Percentiles rank a stretch among this genome's conserved stretches.
These are phyloP conservation scores for Epinotia ramella DNA, from an alignment of 2,888 invertebrate genomes.

Conservation along the genomic window DNA sequence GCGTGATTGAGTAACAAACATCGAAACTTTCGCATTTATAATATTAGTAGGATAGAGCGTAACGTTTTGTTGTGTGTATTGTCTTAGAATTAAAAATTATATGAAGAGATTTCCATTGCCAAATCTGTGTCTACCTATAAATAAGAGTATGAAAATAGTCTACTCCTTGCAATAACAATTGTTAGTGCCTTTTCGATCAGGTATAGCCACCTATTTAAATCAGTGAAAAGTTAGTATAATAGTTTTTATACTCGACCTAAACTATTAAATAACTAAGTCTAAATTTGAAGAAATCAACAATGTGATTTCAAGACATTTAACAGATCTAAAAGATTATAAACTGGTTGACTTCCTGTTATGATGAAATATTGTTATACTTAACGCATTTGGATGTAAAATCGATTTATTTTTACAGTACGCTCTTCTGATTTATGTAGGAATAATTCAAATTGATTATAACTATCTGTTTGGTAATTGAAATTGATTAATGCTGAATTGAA, in stretches of 20 bases:
- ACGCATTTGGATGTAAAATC: constrained; percentile 16
- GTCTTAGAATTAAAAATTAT: no score
- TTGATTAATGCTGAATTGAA: background rate
- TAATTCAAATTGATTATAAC: constrained; percentile 9
- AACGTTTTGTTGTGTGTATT: no score
- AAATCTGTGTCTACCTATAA: no score
- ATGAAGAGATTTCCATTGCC: no score
- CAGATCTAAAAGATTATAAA: constrained; percentile 18
- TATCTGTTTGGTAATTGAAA: constrained; percentile 5
- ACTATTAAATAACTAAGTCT: background rate
- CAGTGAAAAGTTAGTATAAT: background rate
- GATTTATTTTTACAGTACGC: constrained; percentile 16
- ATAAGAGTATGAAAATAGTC: no score
- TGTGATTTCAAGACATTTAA: background rate
- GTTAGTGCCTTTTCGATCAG: no score
- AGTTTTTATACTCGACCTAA: constrained; percentile 1
- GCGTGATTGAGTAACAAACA: no score
- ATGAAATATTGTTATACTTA: constrained; percentile 29
- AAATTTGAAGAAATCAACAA: background rate
- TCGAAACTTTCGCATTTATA: no score
- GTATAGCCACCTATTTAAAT: background rate
- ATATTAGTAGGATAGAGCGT: no score
- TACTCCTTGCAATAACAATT: no score
- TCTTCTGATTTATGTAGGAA: constrained; percentile 10
- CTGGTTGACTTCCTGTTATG: constrained; percentile 22